Evolutionary conservation across 2,113 vertebrate species (phyloP).

Genomic region (Trinectes maculatus): DNA sequence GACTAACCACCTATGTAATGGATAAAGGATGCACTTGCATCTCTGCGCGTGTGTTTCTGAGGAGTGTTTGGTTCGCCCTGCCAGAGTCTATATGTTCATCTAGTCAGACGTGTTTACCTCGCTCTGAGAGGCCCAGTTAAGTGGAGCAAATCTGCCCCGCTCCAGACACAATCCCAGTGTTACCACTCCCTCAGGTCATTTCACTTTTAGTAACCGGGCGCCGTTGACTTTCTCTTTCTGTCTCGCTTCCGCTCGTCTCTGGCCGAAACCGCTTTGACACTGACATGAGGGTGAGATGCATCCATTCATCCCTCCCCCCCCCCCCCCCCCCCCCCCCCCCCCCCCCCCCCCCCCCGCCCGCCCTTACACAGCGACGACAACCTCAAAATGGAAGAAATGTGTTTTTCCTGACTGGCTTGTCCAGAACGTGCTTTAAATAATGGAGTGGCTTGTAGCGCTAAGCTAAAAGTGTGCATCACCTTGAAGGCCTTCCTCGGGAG

Average conservation of each 20-base stretch:
- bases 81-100: slow-evolving; percentile 49
- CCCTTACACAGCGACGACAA: slow-evolving; percentile 81
- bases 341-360: background rate
- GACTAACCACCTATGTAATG: slow-evolving; percentile 37
- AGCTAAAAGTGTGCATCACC: slow-evolving; percentile 86
- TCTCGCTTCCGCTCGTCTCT: slow-evolving; percentile 25
- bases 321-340: slow-evolving; percentile 12
- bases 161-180: slow-evolving; percentile 58
- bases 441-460: slow-evolving; percentile 83
- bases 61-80: slow-evolving; percentile 21
- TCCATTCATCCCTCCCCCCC: slow-evolving; percentile 32
- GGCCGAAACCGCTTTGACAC: slow-evolving; percentile 37
- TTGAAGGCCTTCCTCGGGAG: slow-evolving; percentile 86
- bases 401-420: slow-evolving; percentile 87
- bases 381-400: slow-evolving; percentile 95
- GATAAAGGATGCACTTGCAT: slow-evolving; percentile 63
- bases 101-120: slow-evolving; percentile 67
- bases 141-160: slow-evolving; percentile 71
- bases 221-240: slow-evolving; percentile 33
- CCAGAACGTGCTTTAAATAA: slow-evolving; percentile 90
- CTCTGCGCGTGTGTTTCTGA: slow-evolving; percentile 25
- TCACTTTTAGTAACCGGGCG: slow-evolving; percentile 78
- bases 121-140: slow-evolving; percentile 69
- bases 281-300: slow-evolving; percentile 54
- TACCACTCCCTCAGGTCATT: slow-evolving; percentile 73